Base-by-base conservation (phyloP, 92 coral and sea anemone species). In the Parazoanthus atlanticus region DNA sequence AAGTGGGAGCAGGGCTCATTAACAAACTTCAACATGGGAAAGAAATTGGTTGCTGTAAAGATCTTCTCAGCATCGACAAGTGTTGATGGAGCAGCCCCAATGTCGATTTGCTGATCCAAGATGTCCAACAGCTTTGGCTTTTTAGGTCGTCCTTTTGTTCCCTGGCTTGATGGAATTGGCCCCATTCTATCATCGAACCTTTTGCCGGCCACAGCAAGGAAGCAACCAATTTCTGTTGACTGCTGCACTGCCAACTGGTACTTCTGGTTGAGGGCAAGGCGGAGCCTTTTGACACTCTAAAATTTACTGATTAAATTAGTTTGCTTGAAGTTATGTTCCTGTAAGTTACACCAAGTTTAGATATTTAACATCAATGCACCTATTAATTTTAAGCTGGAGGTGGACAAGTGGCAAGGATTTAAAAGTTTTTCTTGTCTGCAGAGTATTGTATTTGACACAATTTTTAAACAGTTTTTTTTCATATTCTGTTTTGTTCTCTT, bases 1-100 rank as follows among this genome's bases (percentile, higher is more conserved):
- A 81, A 66, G 25, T 81, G 86, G 2, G 86, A 81, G 33, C 86
- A 81, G 72, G 86, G 86, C 86, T 81, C 86, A 61, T 81, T 81
- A 0, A 81, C 49, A 61, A 81, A 81, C 72, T 81, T 81, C 52
- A 81, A 12, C 85, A 81, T 32, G 0, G 85, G 73, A 31, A 81
- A 81, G 30, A 15, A 23, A 81, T 61, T 81, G 1, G 85, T 56
- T 64, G 85, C 85, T 19, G 49, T 81, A 15, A 81, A 81, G 6
- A 81, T 31, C 49, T 81, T 80, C 26, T 80, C 74, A 2, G 73
- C 85, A 64, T 81, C 85, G 31, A 29, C 52, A 58, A 81, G 85
- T 64, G 85, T 81, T 33, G 85, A 58, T 0, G 74, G 85, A 58
- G 85, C 85, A 58, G 85, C 85, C 31, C 85, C 85, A 19, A 81